A percentile compares a stretch with the other conserved stretches of the same genome.
Conservation (phyloP, 64 coral and sea anemone genomes). For the Pocillopora damicornis region DNA sequence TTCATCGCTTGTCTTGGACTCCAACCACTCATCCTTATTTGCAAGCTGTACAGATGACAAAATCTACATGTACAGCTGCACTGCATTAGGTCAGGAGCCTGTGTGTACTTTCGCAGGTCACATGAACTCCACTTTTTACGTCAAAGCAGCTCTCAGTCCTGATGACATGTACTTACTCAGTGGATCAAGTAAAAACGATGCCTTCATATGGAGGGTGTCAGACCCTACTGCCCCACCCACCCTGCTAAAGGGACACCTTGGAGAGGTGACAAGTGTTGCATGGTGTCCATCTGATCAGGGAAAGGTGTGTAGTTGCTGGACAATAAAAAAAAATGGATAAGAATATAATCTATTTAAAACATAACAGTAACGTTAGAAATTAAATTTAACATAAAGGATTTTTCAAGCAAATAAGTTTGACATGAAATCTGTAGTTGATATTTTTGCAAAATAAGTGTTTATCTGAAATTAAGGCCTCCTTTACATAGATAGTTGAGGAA, state of each 20-base stretch:
- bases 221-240: constrained; percentile 53
- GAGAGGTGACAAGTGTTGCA: constrained; percentile 90
- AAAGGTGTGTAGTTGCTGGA: constrained; percentile 52
- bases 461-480: too few species aligned
- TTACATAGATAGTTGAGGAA: too few species aligned
- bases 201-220: constrained; percentile 85
- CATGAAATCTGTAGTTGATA: too few species aligned
- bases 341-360: too few species aligned
- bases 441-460: too few species aligned
- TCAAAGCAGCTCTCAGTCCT: constrained; percentile 90
- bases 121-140: constrained; percentile 91
- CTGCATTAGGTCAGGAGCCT: constrained; percentile 56
- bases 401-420: too few species aligned
- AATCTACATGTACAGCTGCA: constrained; percentile 95
- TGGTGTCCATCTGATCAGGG: constrained; percentile 90
- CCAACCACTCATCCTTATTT: constrained; percentile 79
- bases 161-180: constrained; percentile 79
- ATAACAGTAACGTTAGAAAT: too few species aligned
- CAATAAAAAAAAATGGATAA: neutral
- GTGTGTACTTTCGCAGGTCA: constrained; percentile 78
- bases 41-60: constrained; percentile 88
- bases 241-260: constrained; percentile 72
- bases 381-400: too few species aligned
- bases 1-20: constrained; percentile 89
- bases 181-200: constrained; percentile 87